These are phyloP conservation scores for Rhea americana DNA, from an alignment of 2,113 vertebrate genomes.

Conservation along the genomic window DNA sequence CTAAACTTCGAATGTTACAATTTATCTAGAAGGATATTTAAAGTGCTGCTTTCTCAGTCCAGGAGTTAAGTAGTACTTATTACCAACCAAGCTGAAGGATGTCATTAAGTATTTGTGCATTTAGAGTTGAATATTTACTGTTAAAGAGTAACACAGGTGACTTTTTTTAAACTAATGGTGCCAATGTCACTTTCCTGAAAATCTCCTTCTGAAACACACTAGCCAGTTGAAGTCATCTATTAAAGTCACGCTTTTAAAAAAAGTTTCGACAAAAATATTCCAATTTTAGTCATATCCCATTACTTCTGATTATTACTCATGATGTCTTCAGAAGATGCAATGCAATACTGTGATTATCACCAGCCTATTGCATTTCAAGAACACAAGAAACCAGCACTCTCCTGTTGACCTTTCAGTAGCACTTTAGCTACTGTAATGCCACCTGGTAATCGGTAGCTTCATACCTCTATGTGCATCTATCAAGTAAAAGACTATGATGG, in stretches of 20 bases:
- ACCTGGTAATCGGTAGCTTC: neutral
- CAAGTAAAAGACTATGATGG: neutral
- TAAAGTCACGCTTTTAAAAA: neutral
- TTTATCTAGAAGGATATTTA: neutral
- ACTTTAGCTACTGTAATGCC: neutral
- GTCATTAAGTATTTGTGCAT: neutral
- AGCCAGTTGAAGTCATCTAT: neutral
- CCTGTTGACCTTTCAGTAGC: neutral
- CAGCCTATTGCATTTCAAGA: neutral
- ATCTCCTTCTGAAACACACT: neutral
- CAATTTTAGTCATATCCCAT: neutral
- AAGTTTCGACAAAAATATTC: neutral
- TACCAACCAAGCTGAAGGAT: neutral
- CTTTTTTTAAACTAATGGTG: neutral
- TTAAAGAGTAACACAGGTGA: neutral
- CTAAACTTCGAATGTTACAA: neutral
- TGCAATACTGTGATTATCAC: neutral
- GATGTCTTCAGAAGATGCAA: neutral
- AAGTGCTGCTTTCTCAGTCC: neutral
- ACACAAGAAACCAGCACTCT: neutral
- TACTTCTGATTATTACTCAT: neutral
- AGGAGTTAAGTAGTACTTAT: neutral
- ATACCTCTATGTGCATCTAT: fast-evolving
- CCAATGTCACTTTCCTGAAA: neutral
- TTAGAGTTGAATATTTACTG: neutral